Evolutionary conservation across 2,797 vertebrate species (phyloP).

Genomic region (Peromyscus attwateri): DNA sequence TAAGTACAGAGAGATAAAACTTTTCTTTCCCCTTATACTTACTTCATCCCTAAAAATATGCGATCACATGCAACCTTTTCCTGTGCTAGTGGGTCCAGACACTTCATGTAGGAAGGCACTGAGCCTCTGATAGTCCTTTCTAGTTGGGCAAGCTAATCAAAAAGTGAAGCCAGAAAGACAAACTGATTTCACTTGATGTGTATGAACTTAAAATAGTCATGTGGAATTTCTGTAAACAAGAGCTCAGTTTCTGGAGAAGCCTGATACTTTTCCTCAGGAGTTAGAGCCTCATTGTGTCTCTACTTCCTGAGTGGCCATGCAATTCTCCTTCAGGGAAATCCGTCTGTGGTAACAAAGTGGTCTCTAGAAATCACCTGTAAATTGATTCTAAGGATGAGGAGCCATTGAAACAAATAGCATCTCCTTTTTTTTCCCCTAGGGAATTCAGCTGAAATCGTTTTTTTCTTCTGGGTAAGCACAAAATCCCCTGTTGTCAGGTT

Average conservation of each 20-base stretch:
- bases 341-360: not conserved
- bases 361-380: constrained; percentile 23
- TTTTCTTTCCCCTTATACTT: not conserved
- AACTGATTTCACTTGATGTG: not conserved
- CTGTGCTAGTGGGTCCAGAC: not conserved
- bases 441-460: not conserved
- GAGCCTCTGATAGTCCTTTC: not conserved
- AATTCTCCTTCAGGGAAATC: not conserved
- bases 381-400: constrained; percentile 48
- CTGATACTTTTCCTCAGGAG: not conserved
- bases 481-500: constrained; percentile 24
- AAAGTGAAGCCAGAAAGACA: constrained; percentile 12
- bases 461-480: not conserved
- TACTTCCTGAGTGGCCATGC: rapidly evolving
- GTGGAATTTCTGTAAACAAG: not conserved
- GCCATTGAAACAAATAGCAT: constrained; percentile 47
- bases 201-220: not conserved
- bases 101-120: not conserved
- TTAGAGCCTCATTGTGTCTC: rapidly evolving
- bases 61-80: not conserved
- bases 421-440: not conserved
- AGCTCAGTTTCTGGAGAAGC: not conserved
- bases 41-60: not conserved
- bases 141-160: not conserved
- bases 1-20: not conserved